Evolutionary conservation across 2,113 vertebrate species (phyloP).

Genomic region (Bagarius yarrelli): DNA sequence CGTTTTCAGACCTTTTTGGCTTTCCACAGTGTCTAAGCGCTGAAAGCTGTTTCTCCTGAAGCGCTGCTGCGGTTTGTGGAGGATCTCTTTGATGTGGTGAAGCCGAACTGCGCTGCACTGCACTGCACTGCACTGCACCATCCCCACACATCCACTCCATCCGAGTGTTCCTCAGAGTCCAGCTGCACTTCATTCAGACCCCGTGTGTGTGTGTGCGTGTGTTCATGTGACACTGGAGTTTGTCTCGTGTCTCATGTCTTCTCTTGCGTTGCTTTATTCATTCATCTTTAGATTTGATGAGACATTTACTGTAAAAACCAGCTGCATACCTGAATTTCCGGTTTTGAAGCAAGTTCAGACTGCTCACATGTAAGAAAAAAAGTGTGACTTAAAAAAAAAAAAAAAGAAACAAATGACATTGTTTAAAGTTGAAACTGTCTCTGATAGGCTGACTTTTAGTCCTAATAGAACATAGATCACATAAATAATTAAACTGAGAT

Average conservation of each 20-base stretch:
- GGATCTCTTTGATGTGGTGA: slow-evolving; percentile 27
- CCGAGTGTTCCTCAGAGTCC: neutral
- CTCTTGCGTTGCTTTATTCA: neutral
- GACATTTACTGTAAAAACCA: neutral
- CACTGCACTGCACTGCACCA: neutral
- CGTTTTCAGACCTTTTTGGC: neutral
- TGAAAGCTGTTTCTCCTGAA: slow-evolving; percentile 9
- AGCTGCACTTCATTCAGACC: slow-evolving; percentile 5
- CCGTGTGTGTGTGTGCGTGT: neutral
- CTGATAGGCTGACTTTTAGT: too few relatives aligned
- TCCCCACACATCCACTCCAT: too few relatives aligned
- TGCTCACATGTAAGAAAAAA: neutral
- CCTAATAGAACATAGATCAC: too few relatives aligned
- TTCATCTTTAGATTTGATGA: neutral
- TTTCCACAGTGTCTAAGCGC: neutral
- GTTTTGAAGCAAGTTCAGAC: neutral
- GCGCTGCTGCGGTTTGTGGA: slow-evolving; percentile 11
- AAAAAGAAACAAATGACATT: too few relatives aligned
- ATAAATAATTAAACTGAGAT: too few relatives aligned
- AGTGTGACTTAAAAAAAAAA: neutral
- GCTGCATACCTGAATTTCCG: neutral
- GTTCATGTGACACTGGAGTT: neutral
- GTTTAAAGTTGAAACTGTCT: too few relatives aligned
- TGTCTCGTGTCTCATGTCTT: slow-evolving; percentile 15
- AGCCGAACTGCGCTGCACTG: neutral